Evolutionary conservation across 2,113 vertebrate species (phyloP), one percentile per base, ranked within the genome.

Genomic region (Odontesthes bonariensis): DNA sequence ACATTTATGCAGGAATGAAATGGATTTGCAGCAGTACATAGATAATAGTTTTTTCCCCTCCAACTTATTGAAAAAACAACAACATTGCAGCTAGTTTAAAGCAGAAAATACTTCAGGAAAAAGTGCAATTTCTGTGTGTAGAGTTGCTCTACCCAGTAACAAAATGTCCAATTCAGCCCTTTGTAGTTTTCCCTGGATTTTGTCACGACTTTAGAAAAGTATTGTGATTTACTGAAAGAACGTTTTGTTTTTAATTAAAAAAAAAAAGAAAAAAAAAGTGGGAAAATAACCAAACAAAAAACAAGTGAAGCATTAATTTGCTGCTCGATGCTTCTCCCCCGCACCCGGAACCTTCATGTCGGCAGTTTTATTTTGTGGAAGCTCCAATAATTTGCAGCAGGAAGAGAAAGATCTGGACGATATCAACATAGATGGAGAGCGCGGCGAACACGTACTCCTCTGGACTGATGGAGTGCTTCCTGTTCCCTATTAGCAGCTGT

Each of bases 401-500:
- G 89, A 96, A 96, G 27, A 96, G 89, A 87, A 99, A 99, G 89
- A 99, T 99, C 89, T 99, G 96, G 79, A 98, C 4, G 5, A 99
- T 96, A 80, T 99, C 97, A 0, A 96, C 95, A 77, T 99, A 99
- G 90, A 99, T 95, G 73, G 95, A 94, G 68, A 99, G 93, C 1
- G 98, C 98, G 0, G 95, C 98, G 0, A 95, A 98, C 71, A 99
- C 63, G 0, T 99, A 99, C 55, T 99, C 98, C 86, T 99, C 98
- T 0, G 96, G 95, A 65, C 93, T 95, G 87, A 99, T 95, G 1
- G 96, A 94, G 75, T 98, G 88, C 87, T 97, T 98, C 87, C 98
- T 92, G 92, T 99, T 99, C 8, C 98, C 98, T 44, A 99, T 94
- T 73, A 99, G 93, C 49, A 99, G 90, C 86, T 99, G 98, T 0